Base-by-base conservation (phyloP, 2,888 invertebrate species). In the Noctua pronuba region DNA sequence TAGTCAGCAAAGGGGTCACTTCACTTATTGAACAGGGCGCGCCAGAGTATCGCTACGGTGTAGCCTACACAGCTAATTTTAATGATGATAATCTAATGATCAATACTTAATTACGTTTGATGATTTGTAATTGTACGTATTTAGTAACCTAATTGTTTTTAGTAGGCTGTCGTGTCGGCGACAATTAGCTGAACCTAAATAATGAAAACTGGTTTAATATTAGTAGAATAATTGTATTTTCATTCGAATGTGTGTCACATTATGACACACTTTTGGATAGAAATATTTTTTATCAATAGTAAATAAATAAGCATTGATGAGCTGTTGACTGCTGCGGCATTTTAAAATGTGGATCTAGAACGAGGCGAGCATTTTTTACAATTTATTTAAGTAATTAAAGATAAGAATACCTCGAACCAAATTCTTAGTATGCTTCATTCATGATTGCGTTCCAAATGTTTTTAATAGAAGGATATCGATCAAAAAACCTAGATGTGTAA, bases 321-420 rank as follows among this genome's bases (percentile, higher is more conserved):
- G 16, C 58, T 28, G 58, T 28, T 58, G 58, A 28, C n/a, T 52
- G 6, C 28, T 58, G 16, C 28, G 7, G 58, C 16, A 8, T 31
- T 24, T 41, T 64, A 6, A 41, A 62, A 44, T 52, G 49, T 69
- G n/a, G 13, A 75, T 66, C 31, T 67, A n/a, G 66, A 41, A 49
- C 66, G 31, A 77, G 41, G 78, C 41, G 49, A 78, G 4, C 3
- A 2, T 49, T 78, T 77, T 77, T 77, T 77, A 62, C n/a, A 60
- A 44, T 52, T 24, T 35, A 77, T 28, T 21, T 21, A 35, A 3
- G 16, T 44, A 64, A 28, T 31, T 75, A 4, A 46, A 58, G 52
- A 28, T 21, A 46, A 41, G 41, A 52, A 35, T 41, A 77, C 35
- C 77, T 66, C 55, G 66, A 66, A 66, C 44, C 18, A 66, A 69